Percentiles rank a stretch among this genome's conserved stretches.
Evolutionary conservation across 2,797 vertebrate genomes (phyloP).

Genomic region (Prunella strophiata): DNA sequence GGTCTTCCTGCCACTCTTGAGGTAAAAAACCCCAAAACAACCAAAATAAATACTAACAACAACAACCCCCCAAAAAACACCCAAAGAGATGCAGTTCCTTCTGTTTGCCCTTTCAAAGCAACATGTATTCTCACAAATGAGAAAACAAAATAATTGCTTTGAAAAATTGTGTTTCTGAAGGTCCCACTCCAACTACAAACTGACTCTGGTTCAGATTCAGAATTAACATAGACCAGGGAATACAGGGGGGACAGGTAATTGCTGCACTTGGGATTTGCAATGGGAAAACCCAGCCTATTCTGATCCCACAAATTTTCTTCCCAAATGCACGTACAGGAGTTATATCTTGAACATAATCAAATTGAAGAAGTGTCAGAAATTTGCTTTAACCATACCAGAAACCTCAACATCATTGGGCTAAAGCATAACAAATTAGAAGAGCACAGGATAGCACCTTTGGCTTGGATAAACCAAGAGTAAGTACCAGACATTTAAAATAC

Average conservation of each 20-base stretch:
- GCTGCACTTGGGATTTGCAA: neutral
- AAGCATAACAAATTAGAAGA: conserved; percentile 93
- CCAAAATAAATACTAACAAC: neutral
- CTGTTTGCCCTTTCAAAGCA: neutral
- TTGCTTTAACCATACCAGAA: conserved; percentile 89
- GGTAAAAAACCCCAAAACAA: conserved; percentile 74
- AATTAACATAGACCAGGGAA: neutral
- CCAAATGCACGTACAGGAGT: conserved; percentile 81
- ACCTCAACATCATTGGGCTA: conserved; percentile 89
- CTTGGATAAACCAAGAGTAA: conserved; percentile 96
- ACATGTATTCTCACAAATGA: neutral
- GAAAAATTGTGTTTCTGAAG: neutral
- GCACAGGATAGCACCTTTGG: conserved; percentile 88
- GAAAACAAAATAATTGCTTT: neutral
- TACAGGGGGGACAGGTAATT: neutral
- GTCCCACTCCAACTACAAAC: neutral
- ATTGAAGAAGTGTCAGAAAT: conserved; percentile 95
- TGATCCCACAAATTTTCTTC: conserved; percentile 21
- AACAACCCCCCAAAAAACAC: neutral
- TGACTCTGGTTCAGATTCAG: neutral
- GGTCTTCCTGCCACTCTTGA: conserved; percentile 88
- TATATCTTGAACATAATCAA: conserved; percentile 92
- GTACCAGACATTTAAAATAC: neutral
- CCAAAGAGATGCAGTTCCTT: neutral
- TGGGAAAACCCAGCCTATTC: neutral